phyloP scores from a whole-genome alignment of 2,888 invertebrate species.

The Myopa tessellatipennis region DNA sequence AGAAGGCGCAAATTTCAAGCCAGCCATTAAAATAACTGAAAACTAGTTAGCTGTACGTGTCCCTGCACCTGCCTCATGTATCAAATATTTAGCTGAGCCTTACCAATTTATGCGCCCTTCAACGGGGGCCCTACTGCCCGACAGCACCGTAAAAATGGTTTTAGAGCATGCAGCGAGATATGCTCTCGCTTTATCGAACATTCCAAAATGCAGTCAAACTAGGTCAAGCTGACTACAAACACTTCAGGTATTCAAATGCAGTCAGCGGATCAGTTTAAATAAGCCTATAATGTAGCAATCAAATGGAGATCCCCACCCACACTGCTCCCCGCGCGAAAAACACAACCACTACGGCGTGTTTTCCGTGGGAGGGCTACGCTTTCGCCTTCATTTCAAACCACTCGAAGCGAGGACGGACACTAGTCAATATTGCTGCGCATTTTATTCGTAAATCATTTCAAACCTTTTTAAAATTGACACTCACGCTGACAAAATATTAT shows the following conservation, averaged over 20 bases:
- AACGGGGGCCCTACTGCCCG: neutral
- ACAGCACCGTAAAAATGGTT: neutral
- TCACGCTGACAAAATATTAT: neutral
- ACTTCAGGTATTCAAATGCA: slow-evolving; percentile 23
- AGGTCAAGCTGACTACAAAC: slow-evolving; percentile 27
- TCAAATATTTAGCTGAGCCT: neutral
- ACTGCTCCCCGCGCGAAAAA: neutral
- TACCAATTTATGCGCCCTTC: neutral
- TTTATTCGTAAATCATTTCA: slow-evolving; percentile 5
- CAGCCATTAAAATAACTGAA: neutral
- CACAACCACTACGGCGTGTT: neutral
- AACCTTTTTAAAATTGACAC: neutral
- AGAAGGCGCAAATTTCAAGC: slow-evolving; percentile 21
- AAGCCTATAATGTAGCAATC: slow-evolving; percentile 1
- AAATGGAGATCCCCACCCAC: neutral
- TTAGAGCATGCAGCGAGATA: slow-evolving; percentile 21
- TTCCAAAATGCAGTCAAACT: slow-evolving; percentile 34
- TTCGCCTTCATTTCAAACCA: neutral
- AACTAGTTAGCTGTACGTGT: slow-evolving; percentile 14
- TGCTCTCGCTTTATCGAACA: neutral
- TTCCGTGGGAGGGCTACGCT: slow-evolving; percentile 15
- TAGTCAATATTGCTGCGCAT: neutral
- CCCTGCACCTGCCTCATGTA: slow-evolving; percentile 32
- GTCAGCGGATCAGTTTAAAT: neutral
- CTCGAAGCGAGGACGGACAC: neutral